Evolutionary conservation across 35 echinoderm and acorn worm species (phyloP), one percentile per base, ranked within the genome.

Genomic region (Eucidaris tribuloides): DNA sequence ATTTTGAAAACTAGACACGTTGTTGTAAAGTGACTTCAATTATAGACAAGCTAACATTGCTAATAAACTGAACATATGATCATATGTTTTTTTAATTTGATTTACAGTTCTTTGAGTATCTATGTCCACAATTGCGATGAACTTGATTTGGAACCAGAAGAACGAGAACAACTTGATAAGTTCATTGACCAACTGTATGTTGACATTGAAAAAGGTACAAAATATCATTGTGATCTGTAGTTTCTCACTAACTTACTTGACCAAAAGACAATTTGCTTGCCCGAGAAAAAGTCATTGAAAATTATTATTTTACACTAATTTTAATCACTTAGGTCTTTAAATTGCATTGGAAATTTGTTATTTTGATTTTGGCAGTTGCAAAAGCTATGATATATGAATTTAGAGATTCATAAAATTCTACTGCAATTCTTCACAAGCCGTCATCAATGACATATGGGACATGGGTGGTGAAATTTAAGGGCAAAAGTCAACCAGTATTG

Each of bases 121-220:
- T 92, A 92, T 87, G 90, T 92, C 38, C 84, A 87, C 11, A 92
- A 92, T 41, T 92, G 90, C 83, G 90, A 92, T 76, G 84, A 37
- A 2, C 39, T 87, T 13, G 55, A 86, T 35, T 29, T 92, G 28
- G 39, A 58, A 30, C 62, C 42, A 58, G 84, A 87, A 7, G 90
- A 92, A 45, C 76, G 79, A 78, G 36, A 83, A 24, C 20, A 68
- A 7, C 50, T 92, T 28, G 90, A 92, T 40, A 27, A 63, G 19
- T 92, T 83, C 45, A 92, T 92, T 62, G 90, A 92, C 45, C 90
- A 92, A 68, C 46, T 92, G 1, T 92, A 92, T 78, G 63, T 92
- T 2, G 90, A 86, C 39, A 86, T 92, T 39, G 90, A 87, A 82
- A 70, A 83, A 87, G 90, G 90, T 92, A 86, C 15, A 50, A 24